Base-by-base conservation (phyloP, 2,113 vertebrate genomes). In the Eleginops maclovinus region DNA sequence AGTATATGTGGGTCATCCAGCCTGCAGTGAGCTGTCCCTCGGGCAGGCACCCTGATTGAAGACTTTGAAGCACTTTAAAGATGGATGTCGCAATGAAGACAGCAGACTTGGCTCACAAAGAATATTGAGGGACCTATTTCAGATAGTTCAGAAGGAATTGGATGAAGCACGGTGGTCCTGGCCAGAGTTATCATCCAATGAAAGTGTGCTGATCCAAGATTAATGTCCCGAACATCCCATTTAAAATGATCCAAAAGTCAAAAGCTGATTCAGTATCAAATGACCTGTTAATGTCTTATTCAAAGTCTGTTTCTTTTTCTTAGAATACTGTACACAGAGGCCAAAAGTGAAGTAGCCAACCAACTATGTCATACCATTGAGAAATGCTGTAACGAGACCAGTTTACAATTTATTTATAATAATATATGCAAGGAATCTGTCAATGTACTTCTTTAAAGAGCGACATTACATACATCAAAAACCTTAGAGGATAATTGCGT, bases 51-150 rank as follows among this genome's bases (percentile, higher is more conserved):
- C 79, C 88, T 70, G 85, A 88, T 79, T 51, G 73, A 81, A 88
- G 82, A 87, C 92, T 93, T 86, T 92, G 91, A 93, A 91, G 86
- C 83, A 86, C 87, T 93, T 91, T 90, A 92, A 93, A 93, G 91
- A 88, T 85, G 84, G 88, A 91, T 93, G 92, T 92, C 72, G 90
- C 89, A 88, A 87, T 81, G 87, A 90, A 88, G 89, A 76, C 86
- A 72, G 83, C 83, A 86, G 77, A 79, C 84, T 87, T 88, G 87
- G 87, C 77, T 87, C 88, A 87, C 83, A 77, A 63, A 46, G 84
- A 90, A 89, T 87, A 77, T 74, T 65, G 74, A 81, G 47, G 84
- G 84, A 88, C 84, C 69, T 81, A 85, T 89, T 88, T 88, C 43
- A 78, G 81, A 89, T 71, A 67, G 77, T 87, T 90, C 79, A 89